A percentile compares a stretch with the other conserved stretches of the same genome.
Conservation (phyloP, 2,797 vertebrate species). For the Semotilus atromaculatus region DNA sequence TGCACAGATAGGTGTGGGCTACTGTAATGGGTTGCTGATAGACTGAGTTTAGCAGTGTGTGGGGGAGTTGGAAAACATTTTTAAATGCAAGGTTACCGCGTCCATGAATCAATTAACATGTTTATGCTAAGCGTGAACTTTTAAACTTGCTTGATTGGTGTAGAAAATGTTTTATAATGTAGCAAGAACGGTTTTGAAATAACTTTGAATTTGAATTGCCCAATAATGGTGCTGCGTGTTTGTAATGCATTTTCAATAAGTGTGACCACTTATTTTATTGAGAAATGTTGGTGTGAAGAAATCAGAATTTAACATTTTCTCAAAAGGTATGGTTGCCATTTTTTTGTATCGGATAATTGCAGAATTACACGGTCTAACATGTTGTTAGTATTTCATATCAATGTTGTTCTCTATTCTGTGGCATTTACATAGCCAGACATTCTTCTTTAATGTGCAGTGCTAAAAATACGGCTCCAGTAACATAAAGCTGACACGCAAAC, state of each 20-base stretch:
- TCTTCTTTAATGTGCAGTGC: slow-evolving; percentile 22
- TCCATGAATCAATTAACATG: slow-evolving; percentile 11
- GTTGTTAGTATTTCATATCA: background rate
- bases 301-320: background rate
- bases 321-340: background rate
- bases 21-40: background rate
- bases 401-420: slow-evolving; percentile 2
- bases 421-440: slow-evolving; percentile 14
- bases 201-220: background rate
- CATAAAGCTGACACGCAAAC: slow-evolving; percentile 21
- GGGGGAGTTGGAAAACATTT: background rate
- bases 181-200: background rate
- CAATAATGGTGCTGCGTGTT: background rate
- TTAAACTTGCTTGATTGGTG: background rate
- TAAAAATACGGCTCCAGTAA: slow-evolving; percentile 44
- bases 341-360: background rate
- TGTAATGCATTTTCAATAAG: slow-evolving; percentile 12
- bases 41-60: background rate
- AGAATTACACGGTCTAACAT: background rate
- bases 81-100: background rate
- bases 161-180: background rate
- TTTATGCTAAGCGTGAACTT: slow-evolving; percentile 2
- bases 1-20: slow-evolving; percentile 14
- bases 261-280: background rate
- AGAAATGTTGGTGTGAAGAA: slow-evolving; percentile 6